Evolutionary conservation across 2,113 vertebrate genomes (phyloP), one percentile per base, ranked within the genome.

Genomic region (Thinocorus orbignyianus): DNA sequence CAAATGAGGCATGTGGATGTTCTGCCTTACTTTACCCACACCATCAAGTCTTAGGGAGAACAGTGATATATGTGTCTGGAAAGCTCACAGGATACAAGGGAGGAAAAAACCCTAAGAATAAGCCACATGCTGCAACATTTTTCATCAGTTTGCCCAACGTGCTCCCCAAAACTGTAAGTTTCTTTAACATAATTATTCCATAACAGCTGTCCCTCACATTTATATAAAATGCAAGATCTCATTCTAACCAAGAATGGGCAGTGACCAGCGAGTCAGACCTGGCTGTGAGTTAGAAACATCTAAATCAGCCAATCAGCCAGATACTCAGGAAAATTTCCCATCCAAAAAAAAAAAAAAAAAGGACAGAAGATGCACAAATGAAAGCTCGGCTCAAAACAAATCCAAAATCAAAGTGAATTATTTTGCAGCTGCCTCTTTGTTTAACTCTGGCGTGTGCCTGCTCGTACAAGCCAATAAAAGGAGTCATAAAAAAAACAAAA

Each of bases 361-460:
- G 13, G 33, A 30, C 19, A 72, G 70, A 69, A 84, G 61, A 41
- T 7, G 78, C 26, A 20, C 0, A 3, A 46, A 48, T 2, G 9
- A 23, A 64, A 88, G 24, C 0, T 9, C 5, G 15, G 90, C 83
- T 57, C 41, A 2, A 3, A 88, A 39, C 2, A 9, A 13, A 68
- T 37, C 49, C 17, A 28, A 44, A 95, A 82, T 80, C 84, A 10
- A 49, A 85, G 73, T 5, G 77, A 61, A 51, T 81, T 82, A 64
- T 44, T 81, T 17, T 30, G 86, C 94, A 95, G 93, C 93, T 95
- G 92, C 89, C 81, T 30, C 89, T 93, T 85, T 91, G 93, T 81
- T 46, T 71, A 23, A 4, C 37, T 86, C 58, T 92, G 95, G 72
- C 68, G 65, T 14, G 57, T 2, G 73, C 77, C 57, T 87, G 35